Base-by-base conservation (phyloP, 2,797 vertebrate species). In the Avahi laniger region DNA sequence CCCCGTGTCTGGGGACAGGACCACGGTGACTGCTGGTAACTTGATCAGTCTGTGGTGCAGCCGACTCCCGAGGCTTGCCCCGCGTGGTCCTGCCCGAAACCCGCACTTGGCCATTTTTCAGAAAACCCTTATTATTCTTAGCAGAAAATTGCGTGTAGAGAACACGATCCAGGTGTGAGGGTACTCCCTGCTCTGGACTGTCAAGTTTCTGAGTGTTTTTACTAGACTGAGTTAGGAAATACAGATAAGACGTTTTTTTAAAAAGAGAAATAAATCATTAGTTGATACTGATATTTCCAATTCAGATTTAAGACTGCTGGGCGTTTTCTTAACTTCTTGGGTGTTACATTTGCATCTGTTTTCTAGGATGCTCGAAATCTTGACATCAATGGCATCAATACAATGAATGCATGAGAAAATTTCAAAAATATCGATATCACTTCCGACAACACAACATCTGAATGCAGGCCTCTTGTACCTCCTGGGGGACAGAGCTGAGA, bases 1-100 rank as follows among this genome's bases (percentile, higher is more conserved):
- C 2, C 15, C 6, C 8, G 0, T 3, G 48, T 87, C 89, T 5
- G 59, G 1, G 2, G 50, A 20, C 8, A 7, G 3, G 0, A 1
- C 33, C 20, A 0, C 9, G 0, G 5, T 4, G 8, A 7, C 26
- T 0, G 0, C 7, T 3, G 20, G 24, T 4, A 3, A 13, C 30
- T 41, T 18, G 22, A 5, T 33, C 5, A 0, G 1, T 7, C 35
- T 69, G 22, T 0, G 7, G 22, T 0, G 2, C 0, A 26, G 4
- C 9, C 13, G 3, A 4, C 0, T 9, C 57, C 18, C 30, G 22
- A 1, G 52, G 2, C 30, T 54, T 14, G 3, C 6, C 12, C 15
- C 3, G 5, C 0, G 0, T 7, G 11, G 8, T 43, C 28, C 24
- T 9, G 54, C 30, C 46, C 28, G 28, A 18, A 1, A n/a, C 30